These are phyloP conservation scores for Amia ocellicauda DNA, from an alignment of 2,113 vertebrate species.

Conservation along the genomic window DNA sequence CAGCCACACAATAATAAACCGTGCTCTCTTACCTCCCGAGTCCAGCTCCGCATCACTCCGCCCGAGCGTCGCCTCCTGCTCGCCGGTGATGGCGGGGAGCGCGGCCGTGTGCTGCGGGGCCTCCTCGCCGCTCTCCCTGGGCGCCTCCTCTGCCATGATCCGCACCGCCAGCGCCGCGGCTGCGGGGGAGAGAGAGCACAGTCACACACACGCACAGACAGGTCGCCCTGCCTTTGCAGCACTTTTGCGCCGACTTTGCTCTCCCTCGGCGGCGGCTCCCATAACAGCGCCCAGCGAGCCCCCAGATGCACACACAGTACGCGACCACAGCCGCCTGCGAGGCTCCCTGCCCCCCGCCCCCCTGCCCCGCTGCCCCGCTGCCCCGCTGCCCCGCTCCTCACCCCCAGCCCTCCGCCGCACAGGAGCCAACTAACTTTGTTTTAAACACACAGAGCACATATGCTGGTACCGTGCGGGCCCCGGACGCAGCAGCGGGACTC, in stretches of 20 bases:
- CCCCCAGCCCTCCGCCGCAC: slow-evolving; percentile 41
- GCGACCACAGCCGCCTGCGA: too few relatives aligned
- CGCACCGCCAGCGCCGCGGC: too few relatives aligned
- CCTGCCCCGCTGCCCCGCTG: slow-evolving; percentile 39
- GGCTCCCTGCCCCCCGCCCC: slow-evolving; percentile 56
- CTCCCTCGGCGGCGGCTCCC: slow-evolving; percentile 31
- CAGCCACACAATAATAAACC: slow-evolving; percentile 15
- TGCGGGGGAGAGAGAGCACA: neutral
- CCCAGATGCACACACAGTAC: too few relatives aligned
- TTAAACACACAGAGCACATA: slow-evolving; percentile 42
- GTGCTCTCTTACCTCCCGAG: slow-evolving; percentile 45
- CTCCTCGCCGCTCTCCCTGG: slow-evolving; percentile 47
- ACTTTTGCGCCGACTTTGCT: too few relatives aligned
- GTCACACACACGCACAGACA: neutral
- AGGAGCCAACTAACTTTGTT: slow-evolving; percentile 70
- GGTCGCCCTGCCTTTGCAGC: too few relatives aligned
- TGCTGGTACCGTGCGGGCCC: slow-evolving; percentile 45
- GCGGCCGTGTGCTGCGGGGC: slow-evolving; percentile 56
- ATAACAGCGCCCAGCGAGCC: too few relatives aligned
- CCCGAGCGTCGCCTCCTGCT: slow-evolving; percentile 61
- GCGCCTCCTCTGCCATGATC: slow-evolving; percentile 59
- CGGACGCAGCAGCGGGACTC: slow-evolving; percentile 13
- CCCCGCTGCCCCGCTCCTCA: slow-evolving; percentile 40
- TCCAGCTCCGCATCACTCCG: slow-evolving; percentile 42
- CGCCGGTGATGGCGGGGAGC: slow-evolving; percentile 63